These are phyloP conservation scores for Danaus plexippus DNA, from an alignment of 1,140 invertebrate species.

Conservation along the genomic window DNA sequence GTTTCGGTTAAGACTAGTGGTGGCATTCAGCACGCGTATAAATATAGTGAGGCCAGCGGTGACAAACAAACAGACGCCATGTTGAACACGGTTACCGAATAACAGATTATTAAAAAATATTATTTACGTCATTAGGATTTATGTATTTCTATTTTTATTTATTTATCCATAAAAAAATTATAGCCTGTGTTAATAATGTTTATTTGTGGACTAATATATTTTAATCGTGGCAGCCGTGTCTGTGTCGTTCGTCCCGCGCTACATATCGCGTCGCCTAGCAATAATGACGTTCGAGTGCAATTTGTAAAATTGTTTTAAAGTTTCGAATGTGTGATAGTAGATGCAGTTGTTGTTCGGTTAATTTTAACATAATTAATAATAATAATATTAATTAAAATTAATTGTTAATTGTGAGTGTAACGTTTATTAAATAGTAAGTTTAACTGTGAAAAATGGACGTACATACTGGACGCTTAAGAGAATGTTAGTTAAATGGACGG, in stretches of 20 bases:
- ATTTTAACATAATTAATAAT: slow-evolving; percentile 67
- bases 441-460: slow-evolving; percentile 37
- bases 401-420: slow-evolving; percentile 70
- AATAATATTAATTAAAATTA: slow-evolving; percentile 29
- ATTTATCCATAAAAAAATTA: no score
- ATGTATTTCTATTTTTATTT: no score
- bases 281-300: slow-evolving; percentile 70
- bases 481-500: slow-evolving; percentile 40
- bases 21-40: slow-evolving; percentile 15
- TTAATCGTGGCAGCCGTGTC: neutral
- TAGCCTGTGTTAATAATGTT: neutral
- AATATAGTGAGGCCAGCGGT: slow-evolving; percentile 11
- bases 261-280: slow-evolving; percentile 64
- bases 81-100: neutral
- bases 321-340: slow-evolving; percentile 74
- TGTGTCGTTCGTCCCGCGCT: slow-evolving; percentile 20
- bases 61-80: slow-evolving; percentile 3
- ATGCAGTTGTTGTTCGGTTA: slow-evolving; percentile 73
- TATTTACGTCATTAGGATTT: neutral
- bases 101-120: neutral
- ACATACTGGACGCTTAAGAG: slow-evolving; percentile 49
- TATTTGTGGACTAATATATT: slow-evolving; percentile 1
- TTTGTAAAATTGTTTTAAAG: slow-evolving; percentile 72
- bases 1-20: slow-evolving; percentile 2
- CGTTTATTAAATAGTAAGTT: slow-evolving; percentile 62